phyloP scores from a whole-genome alignment of 64 coral and sea anemone genomes.

The Platygyra sinensis region DNA sequence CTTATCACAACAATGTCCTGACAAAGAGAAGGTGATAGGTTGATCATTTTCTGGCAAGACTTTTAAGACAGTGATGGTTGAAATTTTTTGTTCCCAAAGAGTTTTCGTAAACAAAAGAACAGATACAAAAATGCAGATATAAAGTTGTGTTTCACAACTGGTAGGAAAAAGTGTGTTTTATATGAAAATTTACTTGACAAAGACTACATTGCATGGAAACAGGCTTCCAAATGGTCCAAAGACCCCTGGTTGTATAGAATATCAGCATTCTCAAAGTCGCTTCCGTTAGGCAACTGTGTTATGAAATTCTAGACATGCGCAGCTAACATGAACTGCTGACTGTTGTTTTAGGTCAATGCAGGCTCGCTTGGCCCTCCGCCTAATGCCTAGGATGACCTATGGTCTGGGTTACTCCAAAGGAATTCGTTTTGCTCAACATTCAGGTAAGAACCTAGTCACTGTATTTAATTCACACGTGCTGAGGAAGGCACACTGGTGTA shows the following conservation, averaged over 20 bases:
- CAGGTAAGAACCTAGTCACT: conserved; percentile 16
- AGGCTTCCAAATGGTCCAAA: no score
- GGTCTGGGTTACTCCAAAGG: conserved; percentile 70
- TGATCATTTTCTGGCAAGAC: no score
- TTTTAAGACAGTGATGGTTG: no score
- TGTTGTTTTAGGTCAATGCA: conserved; percentile 53
- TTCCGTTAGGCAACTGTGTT: no score
- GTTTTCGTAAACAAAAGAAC: no score
- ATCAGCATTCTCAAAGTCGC: no score
- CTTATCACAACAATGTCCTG: conserved; percentile 44
- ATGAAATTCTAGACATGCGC: neutral
- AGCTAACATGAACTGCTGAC: neutral
- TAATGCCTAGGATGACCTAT: conserved; percentile 47
- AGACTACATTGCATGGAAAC: neutral
- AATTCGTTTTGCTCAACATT: conserved; percentile 54
- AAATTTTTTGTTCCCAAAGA: no score
- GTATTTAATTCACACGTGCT: neutral
- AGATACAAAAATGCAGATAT: no score
- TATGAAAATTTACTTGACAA: neutral
- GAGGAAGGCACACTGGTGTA: no score
- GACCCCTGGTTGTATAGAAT: no score
- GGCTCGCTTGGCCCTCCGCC: conserved; percentile 71
- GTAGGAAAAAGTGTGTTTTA: no score
- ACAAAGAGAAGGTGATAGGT: conserved; percentile 62
- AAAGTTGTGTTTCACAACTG: no score